Base-by-base conservation (phyloP, 1,140 invertebrate genomes). In the Formica selysi region DNA sequence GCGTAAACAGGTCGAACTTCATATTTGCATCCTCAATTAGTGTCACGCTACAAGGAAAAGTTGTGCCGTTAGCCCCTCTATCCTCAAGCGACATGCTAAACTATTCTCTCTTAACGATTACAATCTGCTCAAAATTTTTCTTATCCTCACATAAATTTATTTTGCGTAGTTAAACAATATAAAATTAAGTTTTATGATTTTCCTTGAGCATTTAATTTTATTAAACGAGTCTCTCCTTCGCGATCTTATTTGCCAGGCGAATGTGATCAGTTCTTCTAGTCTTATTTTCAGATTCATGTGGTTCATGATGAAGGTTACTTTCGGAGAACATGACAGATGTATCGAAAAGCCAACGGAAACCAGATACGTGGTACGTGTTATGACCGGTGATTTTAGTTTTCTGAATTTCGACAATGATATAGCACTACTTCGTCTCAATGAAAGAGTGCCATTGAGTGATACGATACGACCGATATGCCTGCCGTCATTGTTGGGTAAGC, bases 281-380 rank as follows among this genome's bases (percentile, higher is more conserved):
- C 81, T 94, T 91, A 86, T 94, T 96, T 96, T 92, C 95, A 97
- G 97, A 68, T 98, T 98, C 91, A 97, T 98, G 97, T 98, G 97
- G 97, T 98, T 98, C 93, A 97, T 98, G 97, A 98, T 98, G 91
- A 97, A 97, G 93, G 97, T 98, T 36, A 98, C 97, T 13, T 97
- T 98, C 90, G 97, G 97, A 0, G 97, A 98, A 91, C 97, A 98
- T 91, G 97, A 98, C 93, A 96, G 97, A n/a, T 98, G 98, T 92
- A 96, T 97, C 86, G 96, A 97, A n/a, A 97, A 96, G 65, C 92
- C 92, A 44, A 94, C 96, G 0, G 97, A 98, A 94, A 97, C 97
- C 0, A 95, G 97, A 80, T 98, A 97, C 92, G 96, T 98, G 11
- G 93, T 98, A 13, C 94, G 97, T 32, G 97, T 97, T 16, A 96